Conservation (phyloP, 2,797 vertebrate genomes). For the Hippocampus kuda region DNA sequence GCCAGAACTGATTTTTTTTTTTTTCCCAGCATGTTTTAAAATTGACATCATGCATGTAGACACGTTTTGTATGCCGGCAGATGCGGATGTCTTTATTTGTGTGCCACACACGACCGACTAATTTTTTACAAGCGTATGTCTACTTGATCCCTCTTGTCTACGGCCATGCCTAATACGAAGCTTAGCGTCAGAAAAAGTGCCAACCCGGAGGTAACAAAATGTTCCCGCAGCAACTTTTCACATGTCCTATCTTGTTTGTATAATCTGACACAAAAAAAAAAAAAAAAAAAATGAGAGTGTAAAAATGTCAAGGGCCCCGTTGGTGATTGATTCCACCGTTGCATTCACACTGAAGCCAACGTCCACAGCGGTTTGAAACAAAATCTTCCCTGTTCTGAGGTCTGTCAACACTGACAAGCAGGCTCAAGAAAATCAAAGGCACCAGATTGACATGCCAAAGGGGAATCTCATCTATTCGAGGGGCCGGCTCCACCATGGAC, state of each 20-base stretch:
- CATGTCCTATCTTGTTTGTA: conserved; percentile 8
- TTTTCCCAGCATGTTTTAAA: not conserved
- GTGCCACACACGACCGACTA: not conserved
- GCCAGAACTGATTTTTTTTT: conserved; percentile 9
- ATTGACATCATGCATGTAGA: not conserved
- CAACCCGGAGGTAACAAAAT: not conserved
- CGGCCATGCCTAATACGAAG: not conserved
- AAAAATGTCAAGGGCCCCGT: not conserved
- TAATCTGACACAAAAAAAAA: not conserved
- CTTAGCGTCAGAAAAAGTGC: not conserved
- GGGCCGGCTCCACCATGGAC: no score
- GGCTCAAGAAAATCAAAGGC: not conserved
- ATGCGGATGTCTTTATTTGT: not conserved
- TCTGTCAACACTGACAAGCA: not conserved
- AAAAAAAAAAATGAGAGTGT: conserved; percentile 4
- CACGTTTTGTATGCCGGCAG: not conserved
- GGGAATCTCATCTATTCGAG: no score
- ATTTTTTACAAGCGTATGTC: not conserved
- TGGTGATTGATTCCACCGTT: not conserved
- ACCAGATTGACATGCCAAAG: not conserved
- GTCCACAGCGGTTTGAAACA: not conserved
- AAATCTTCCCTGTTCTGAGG: not conserved
- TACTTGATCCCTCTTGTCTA: not conserved
- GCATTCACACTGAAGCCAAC: not conserved
- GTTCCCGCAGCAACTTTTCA: not conserved